These are phyloP conservation scores for Stenchaetothrips biformis DNA, from an alignment of 2,888 invertebrate genomes.

Conservation along the genomic window DNA sequence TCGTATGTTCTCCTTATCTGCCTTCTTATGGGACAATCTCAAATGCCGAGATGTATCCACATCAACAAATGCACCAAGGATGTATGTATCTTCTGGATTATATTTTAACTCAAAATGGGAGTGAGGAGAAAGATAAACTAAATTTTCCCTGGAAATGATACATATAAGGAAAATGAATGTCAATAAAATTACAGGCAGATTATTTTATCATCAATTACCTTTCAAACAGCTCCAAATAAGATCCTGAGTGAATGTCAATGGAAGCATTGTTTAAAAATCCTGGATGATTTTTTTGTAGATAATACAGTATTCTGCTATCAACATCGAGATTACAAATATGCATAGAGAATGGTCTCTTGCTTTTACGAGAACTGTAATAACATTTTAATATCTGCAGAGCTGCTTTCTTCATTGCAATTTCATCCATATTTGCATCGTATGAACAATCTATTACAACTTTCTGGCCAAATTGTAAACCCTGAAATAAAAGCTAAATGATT, in stretches of 20 bases:
- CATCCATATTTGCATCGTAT: constrained; percentile 31
- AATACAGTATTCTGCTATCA: background rate
- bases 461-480: constrained; percentile 5
- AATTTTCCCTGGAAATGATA: background rate
- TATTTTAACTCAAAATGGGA: background rate
- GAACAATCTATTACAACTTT: constrained; percentile 31
- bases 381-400: background rate
- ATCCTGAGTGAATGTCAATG: background rate
- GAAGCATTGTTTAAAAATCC: background rate
- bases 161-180: background rate
- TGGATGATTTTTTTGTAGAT: background rate
- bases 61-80: background rate
- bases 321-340: background rate
- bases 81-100: background rate
- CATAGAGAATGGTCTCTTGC: background rate
- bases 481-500: constrained; percentile 28
- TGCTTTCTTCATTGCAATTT: background rate
- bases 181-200: background rate
- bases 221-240: background rate
- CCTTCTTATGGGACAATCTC: background rate
- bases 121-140: background rate
- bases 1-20: background rate
- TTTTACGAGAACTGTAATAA: background rate
- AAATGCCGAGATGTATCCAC: too few species aligned
- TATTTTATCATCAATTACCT: background rate